Evolutionary conservation across 2,113 vertebrate genomes (phyloP).

Genomic region (Peucedramus taeniatus): DNA sequence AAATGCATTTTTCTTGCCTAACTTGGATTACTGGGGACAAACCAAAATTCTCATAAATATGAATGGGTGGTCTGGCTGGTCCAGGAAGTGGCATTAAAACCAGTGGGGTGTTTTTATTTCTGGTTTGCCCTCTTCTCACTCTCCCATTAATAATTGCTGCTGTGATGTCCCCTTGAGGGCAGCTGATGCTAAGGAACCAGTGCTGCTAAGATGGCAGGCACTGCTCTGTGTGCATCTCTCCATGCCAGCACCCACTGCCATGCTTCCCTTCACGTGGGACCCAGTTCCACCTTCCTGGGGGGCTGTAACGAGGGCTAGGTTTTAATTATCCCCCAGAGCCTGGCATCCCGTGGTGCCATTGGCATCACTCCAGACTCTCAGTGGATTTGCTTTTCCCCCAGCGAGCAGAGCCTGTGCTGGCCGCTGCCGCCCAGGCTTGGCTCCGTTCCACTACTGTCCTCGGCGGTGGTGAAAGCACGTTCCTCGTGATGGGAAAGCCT

Average conservation of each 20-base stretch:
- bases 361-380: rapidly evolving
- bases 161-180: background rate
- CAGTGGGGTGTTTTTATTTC: background rate
- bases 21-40: background rate
- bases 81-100: background rate
- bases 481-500: constrained; percentile 25
- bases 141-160: background rate
- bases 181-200: background rate
- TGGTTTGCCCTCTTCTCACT: background rate
- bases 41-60: background rate
- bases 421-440: background rate
- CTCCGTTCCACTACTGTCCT: background rate
- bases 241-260: rapidly evolving
- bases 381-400: background rate
- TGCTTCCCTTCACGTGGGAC: background rate
- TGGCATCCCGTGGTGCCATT: rapidly evolving
- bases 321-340: background rate
- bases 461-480: background rate
- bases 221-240: background rate
- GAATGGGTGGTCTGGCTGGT: background rate
- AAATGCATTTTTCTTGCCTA: background rate
- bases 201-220: background rate
- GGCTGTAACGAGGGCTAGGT: background rate
- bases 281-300: rapidly evolving
- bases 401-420: background rate